phyloP scores from a whole-genome alignment of 2,888 invertebrate genomes.

The Psococerastis gibbosa region DNA sequence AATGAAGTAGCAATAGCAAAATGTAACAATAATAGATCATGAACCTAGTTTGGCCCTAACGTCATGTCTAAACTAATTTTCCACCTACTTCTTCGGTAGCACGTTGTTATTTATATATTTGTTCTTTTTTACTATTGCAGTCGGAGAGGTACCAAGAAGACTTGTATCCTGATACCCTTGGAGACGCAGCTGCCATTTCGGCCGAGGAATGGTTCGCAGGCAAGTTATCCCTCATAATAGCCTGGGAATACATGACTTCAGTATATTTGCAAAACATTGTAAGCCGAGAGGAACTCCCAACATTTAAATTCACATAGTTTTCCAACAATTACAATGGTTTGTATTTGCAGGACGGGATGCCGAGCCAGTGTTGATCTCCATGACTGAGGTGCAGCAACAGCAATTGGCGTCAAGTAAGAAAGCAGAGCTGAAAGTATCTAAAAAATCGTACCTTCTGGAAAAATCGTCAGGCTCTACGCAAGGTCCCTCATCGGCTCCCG shows the following conservation, averaged over 20 bases:
- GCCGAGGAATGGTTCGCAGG: slow-evolving; percentile 89
- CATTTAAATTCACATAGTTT: background rate
- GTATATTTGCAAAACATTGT: too few species aligned
- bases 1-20: too few species aligned
- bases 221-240: too few species aligned
- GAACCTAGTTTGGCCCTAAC: too few species aligned
- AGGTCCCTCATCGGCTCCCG: background rate
- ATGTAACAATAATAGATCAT: too few species aligned
- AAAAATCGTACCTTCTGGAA: slow-evolving; percentile 66
- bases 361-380: slow-evolving; percentile 77
- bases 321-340: background rate
- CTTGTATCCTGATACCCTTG: slow-evolving; percentile 86
- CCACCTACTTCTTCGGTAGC: slow-evolving; percentile 10
- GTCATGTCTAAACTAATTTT: slow-evolving; percentile 13
- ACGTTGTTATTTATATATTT: slow-evolving; percentile 4
- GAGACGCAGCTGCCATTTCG: slow-evolving; percentile 70
- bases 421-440: slow-evolving; percentile 47
- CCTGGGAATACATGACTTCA: too few species aligned
- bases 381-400: slow-evolving; percentile 46
- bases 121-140: slow-evolving; percentile 25
- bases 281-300: too few species aligned
- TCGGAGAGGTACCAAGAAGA: slow-evolving; percentile 95
- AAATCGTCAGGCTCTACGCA: slow-evolving; percentile 27
- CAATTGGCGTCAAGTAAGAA: slow-evolving; percentile 38
- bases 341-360: slow-evolving; percentile 33